Evolutionary conservation across 2,113 vertebrate genomes (phyloP), one percentile per base, ranked within the genome.

Genomic region (Myotis yumanensis): DNA sequence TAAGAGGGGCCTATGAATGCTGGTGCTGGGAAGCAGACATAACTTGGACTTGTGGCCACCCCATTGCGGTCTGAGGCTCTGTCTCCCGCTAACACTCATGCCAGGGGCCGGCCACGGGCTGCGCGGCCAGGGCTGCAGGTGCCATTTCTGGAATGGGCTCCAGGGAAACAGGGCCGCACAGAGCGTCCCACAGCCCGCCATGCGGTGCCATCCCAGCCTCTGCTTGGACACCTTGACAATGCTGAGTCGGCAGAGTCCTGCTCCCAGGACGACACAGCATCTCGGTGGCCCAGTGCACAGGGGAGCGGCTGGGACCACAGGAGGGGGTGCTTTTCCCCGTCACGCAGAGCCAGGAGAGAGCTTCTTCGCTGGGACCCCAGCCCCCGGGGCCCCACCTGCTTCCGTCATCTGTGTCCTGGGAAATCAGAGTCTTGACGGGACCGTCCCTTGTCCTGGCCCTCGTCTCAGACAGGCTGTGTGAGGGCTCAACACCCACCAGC

Each of bases 381-480:
- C 8, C 25, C 28, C 9, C 8, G 40, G 48, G 7, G 16, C 11
- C n/a, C 7, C 22, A 7, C 5, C 0, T 0, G 48, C 4, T 6
- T 32, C 30, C 11, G 10, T 59, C 54, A 12, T 51, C 23, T 73
- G 69, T 28, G 6, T 32, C 11, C 2, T 2, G 23, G 40, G 16
- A 68, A 68, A 69, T 2, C 43, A 43, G 22, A 7, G 17, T 40
- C 35, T 71, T 3, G 20, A 43, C 0, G 5, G 43, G 14, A 40
- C 32, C 66, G 91, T 12, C 17, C 48, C 7, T 2, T 9, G 57
- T 54, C 57, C 48, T 4, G 64, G 14, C 30, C 71, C 37, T 48
- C 2, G 32, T 51, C 35, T 62, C 68, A 51, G 93, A 15, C 7
- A 1, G 18, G 30, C 80, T 32, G 80, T 11, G 1, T 14, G 11